Evolutionary conservation across 2,113 vertebrate genomes (phyloP).

Genomic region (Hippocampus mohnikei): DNA sequence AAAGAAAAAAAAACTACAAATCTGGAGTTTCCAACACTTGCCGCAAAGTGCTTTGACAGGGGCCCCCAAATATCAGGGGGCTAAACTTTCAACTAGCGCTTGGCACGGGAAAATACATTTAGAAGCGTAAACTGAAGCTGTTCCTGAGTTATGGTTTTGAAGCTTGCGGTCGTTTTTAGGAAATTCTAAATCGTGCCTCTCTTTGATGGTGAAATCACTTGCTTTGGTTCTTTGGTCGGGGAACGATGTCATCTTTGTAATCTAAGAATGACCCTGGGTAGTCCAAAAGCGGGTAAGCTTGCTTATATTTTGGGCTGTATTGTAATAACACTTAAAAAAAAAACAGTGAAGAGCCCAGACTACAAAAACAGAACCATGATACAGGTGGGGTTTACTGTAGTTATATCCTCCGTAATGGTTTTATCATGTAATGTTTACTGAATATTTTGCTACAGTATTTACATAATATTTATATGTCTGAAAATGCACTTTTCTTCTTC

Average conservation of each 20-base stretch:
- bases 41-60: conserved; percentile 31
- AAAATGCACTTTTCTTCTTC: no score
- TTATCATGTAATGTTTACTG: no score
- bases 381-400: no score
- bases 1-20: conserved; percentile 33
- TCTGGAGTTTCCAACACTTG: conserved; percentile 50
- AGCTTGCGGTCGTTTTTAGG: conserved; percentile 40
- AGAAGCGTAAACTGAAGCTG: conserved; percentile 42
- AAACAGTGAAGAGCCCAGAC: no score
- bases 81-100: conserved; percentile 41
- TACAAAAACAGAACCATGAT: no score
- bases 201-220: conserved; percentile 42
- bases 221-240: conserved; percentile 31
- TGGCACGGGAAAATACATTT: conserved; percentile 53
- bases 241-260: neutral
- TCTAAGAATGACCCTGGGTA: neutral
- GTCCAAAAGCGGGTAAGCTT: no score
- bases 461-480: no score
- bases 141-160: conserved; percentile 50
- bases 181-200: conserved; percentile 31
- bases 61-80: conserved; percentile 46
- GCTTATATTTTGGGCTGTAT: no score
- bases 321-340: no score
- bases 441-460: no score
- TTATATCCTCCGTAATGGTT: no score